Evolutionary conservation across 2,113 vertebrate genomes (phyloP).

Genomic region (Chionis minor): DNA sequence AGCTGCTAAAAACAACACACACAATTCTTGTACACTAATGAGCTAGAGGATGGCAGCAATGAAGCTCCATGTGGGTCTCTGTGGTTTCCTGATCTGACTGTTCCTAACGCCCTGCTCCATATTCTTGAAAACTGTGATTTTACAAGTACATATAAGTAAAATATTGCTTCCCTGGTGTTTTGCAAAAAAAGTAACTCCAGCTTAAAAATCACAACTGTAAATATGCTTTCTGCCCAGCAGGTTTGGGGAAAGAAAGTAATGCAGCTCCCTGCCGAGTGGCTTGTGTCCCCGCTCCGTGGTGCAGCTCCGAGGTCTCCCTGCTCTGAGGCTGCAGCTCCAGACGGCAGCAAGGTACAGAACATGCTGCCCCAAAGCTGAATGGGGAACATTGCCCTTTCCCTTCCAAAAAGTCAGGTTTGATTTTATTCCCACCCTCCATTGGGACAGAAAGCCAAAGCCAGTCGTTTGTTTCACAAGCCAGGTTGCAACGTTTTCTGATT

Average conservation of each 20-base stretch:
- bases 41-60: conserved; percentile 53
- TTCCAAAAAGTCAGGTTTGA: background rate
- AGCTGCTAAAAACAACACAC: conserved; percentile 66
- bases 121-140: background rate
- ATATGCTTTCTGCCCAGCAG: background rate
- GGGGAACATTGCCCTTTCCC: background rate
- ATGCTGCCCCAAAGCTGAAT: background rate
- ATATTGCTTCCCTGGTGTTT: background rate
- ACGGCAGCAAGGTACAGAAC: background rate
- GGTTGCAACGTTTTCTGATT: background rate
- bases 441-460: background rate
- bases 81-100: background rate
- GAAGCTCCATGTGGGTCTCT: conserved; percentile 45
- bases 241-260: background rate
- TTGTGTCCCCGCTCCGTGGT: rapidly evolving
- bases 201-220: background rate
- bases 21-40: conserved; percentile 65
- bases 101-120: background rate
- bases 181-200: background rate
- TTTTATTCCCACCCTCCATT: background rate
- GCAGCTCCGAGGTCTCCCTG: too few relatives aligned
- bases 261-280: background rate
- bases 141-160: background rate
- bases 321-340: background rate
- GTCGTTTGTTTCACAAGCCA: background rate